Base-by-base conservation (phyloP, 1,140 invertebrate species). In the Zophobas morio region DNA sequence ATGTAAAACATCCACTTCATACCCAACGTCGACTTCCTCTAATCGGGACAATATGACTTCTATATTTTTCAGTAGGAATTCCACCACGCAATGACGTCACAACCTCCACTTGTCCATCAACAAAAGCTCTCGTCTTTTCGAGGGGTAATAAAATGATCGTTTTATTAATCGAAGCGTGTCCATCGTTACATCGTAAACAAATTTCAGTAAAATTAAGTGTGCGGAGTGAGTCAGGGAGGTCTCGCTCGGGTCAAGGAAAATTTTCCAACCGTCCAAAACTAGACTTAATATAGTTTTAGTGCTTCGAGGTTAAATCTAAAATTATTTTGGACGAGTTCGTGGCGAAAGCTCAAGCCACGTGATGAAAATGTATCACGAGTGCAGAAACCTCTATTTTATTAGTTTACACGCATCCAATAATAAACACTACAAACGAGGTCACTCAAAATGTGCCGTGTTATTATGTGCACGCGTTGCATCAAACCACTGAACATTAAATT, bases 1-100 rank as follows among this genome's bases (percentile, higher is more conserved):
- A 66, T 66, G 60, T 66, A 66, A 66, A 66, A 66, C 60, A 66
- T 66, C 60, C 39, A 66, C 60, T 66, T 66, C 2, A 42, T 66
- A 37, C 60, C 20, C 33, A 66, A 66, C 60, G 42, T 54, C 35
- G 53, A 54, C 53, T 54, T 54, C 53, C 53, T 54, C 8, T 34
- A 60, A 36, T 5, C 34, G 54, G 56, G 36, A 39, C 56, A 60
- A 8, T 39, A 1, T 36, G 8, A 60, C 32, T 37, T 60, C 37
- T 39, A 60, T 39, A 37, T 60, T 60, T 60, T 60, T 46, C 8
- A 8, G 8, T 46, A 46, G 3, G 42, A 46, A 46, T 46, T 46
- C 42, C 3, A 8, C 3, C 42, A 8, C 8, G 42, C 42, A 46
- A 8, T 46, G 42, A 46, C 42, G 42, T 46, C 42, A 46, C 3